Base-by-base conservation (phyloP, 92 coral and sea anemone genomes). In the Heliopora coerulea region DNA sequence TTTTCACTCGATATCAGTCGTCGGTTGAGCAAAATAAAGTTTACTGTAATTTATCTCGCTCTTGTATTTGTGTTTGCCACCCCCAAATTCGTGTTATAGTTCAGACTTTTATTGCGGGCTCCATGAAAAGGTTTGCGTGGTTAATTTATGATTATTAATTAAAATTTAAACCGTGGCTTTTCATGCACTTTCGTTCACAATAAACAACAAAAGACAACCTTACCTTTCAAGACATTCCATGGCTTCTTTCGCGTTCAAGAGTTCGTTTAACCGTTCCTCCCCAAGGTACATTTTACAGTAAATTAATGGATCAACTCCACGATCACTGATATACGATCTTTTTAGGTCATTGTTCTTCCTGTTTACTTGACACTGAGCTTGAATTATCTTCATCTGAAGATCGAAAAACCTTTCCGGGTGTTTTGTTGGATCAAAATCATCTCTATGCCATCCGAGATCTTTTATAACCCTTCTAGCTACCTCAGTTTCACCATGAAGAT, bases 291-390 rank as follows among this genome's bases (percentile, higher is more conserved):
- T 17, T 59, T 54, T 40, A 8, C 96, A 85, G 74, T 93, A 93
- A 35, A 93, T 85, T 48, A 93, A 56, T 0, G 98, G 95, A 65
- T 93, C 98, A 3, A 91, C 83, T 23, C 96, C 98, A 0, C 98
- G 81, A 49, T 93, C 98, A 21, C 91, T 87, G 44, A 93, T 81
- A 59, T 93, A 93, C 56, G 88, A 65, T 20, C 65, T 62, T 1
- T 85, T 82, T 14, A 20, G 59, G 18, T 19, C 48, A 27, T 73
- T 80, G 58, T 90, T 81, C 1, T 63, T 67, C 59, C 29, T 27
- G 35, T 93, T 95, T 14, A 61, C 60, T 5, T 21, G 65, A 33
- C 83, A 78, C 60, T 93, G 98, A 3, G 86, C 89, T 44, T 68
- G 84, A 5, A 93, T 26, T 42, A 93, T 93, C 72, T 20, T 24